Conservation (phyloP, 23 tunicate genomes). For the Phallusia fumigata region DNA sequence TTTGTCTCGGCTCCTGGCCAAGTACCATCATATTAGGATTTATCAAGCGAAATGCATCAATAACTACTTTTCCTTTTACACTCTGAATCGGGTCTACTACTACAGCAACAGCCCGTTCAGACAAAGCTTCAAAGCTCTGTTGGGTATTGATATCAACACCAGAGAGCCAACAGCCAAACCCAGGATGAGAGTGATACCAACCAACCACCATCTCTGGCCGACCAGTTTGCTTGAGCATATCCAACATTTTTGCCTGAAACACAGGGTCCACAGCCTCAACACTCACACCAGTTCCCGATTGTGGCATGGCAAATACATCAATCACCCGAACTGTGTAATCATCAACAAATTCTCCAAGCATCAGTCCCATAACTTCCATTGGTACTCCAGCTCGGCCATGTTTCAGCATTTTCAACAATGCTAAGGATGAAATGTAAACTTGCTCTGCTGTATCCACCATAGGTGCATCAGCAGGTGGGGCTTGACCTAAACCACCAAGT, state of each 20-base stretch:
- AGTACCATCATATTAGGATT: constrained; percentile 96
- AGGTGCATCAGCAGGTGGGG: constrained; percentile 82
- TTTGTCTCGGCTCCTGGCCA: constrained; percentile 96
- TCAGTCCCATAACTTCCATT: constrained; percentile 99
- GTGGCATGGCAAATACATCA: constrained; percentile 99
- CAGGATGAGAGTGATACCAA: constrained; percentile 99
- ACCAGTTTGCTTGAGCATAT: constrained; percentile 98
- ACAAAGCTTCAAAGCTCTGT: constrained; percentile 96
- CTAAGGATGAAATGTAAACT: constrained; percentile 93
- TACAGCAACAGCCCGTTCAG: constrained; percentile 98
- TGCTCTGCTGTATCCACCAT: constrained; percentile 99
- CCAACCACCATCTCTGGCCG: constrained; percentile 99
- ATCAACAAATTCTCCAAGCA: constrained; percentile 98
- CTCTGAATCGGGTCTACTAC: constrained; percentile 98
- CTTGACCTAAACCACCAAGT: constrained; percentile 81
- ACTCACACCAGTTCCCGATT: constrained; percentile 98
- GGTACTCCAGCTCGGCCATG: constrained; percentile 99
- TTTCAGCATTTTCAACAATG: constrained; percentile 94
- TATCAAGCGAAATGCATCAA: constrained; percentile 95
- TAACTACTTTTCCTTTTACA: constrained; percentile 98
- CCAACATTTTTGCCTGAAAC: constrained; percentile 99
- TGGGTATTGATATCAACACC: constrained; percentile 99
- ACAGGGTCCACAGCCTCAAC: constrained; percentile 99
- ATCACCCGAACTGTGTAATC: constrained; percentile 96
- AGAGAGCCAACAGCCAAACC: constrained; percentile 99